Evolutionary conservation across 2,113 vertebrate genomes (phyloP), one percentile per base, ranked within the genome.

Genomic region (Nibea albiflora): DNA sequence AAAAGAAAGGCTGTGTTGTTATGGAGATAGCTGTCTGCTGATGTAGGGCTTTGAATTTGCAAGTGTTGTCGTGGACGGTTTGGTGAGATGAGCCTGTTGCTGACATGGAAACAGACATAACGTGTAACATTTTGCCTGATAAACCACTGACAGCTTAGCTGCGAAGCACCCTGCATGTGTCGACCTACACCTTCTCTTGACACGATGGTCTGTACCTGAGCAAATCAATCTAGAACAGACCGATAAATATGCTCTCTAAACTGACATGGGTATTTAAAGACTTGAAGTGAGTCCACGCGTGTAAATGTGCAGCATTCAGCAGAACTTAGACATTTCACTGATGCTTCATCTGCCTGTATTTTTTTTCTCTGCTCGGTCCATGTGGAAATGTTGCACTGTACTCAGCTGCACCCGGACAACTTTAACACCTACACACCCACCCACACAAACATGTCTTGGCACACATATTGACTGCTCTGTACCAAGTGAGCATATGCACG

Each of bases 381-480:
- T 72, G 86, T 73, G 80, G 80, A 90, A 82, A 80, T 52, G 53
- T 63, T 76, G 81, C 60, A 73, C 65, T 65, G 80, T 70, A 84
- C 81, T 80, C 63, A 1, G 63, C 72, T 89, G 87, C 89, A 74
- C 91, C 92, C 39, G 35, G 87, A 86, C 87, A 90, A 93, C 93
- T 89, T 90, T 84, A 74, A 89, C 92, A 81, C 93, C 92, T 77
- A 93, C 94, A 68, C 88, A 20, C 47, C 57, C 90, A 11, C 92
- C 92, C 92, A 91, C 88, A 69, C 87, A 85, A 84, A 91, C 89
- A 84, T 77, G 85, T 93, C 92, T 94, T 95, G 93, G 92, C 92
- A 91, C 83, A 81, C 88, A 86, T 84, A 85, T 82, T 69, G 70
- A 88, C 80, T 82, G 83, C 89, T 88, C 58, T 54, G 77, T 62